phyloP scores from a whole-genome alignment of 2,888 invertebrate species.

The Blera fallax region DNA sequence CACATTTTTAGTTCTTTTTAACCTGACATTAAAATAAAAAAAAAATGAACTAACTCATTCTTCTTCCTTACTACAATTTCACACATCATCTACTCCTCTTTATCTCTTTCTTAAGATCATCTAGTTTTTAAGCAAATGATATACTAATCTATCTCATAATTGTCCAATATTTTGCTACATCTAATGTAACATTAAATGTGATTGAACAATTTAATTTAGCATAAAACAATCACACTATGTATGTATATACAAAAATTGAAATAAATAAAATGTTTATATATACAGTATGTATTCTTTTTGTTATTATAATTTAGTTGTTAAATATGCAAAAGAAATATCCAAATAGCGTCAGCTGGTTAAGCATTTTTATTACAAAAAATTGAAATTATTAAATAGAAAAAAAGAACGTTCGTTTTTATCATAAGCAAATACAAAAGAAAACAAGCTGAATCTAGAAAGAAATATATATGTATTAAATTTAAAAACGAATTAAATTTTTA shows the following conservation, averaged over 20 bases:
- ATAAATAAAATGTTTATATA: conserved; percentile 26
- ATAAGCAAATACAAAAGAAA: neutral
- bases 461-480: neutral
- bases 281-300: conserved; percentile 28
- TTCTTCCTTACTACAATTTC: neutral
- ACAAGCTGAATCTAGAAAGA: conserved; percentile 55
- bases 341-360: conserved; percentile 39
- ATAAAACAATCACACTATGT: conserved; percentile 63
- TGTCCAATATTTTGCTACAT: conserved; percentile 55
- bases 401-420: neutral
- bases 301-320: conserved; percentile 27
- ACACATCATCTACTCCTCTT: conserved; percentile 10
- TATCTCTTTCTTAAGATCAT: conserved; percentile 16
- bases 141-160: conserved; percentile 50
- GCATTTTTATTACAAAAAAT: conserved; percentile 43
- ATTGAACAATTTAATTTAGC: conserved; percentile 58
- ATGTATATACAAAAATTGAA: conserved; percentile 1
- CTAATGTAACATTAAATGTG: conserved; percentile 44
- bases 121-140: conserved; percentile 47
- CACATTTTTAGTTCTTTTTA: too few species aligned
- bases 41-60: neutral
- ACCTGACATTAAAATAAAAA: too few species aligned
- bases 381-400: conserved; percentile 6
- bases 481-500: conserved; percentile 37
- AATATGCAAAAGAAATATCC: conserved; percentile 23